Percentiles rank a stretch among this genome's conserved stretches.
These are phyloP conservation scores for Oncorhynchus clarkii DNA, from an alignment of 2,113 vertebrate genomes.

Conservation along the genomic window DNA sequence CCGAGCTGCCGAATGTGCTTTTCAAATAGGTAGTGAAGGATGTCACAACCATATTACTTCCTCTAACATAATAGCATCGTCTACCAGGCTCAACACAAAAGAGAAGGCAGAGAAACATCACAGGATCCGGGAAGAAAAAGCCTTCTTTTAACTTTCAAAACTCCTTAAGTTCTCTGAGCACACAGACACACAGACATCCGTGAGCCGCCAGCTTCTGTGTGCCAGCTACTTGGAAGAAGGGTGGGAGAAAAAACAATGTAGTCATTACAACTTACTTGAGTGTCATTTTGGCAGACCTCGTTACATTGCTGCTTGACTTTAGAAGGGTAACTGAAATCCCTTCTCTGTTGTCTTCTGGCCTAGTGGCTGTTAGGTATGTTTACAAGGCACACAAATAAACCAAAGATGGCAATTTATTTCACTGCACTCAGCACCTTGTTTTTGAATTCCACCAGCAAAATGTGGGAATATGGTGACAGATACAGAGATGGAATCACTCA, in stretches of 20 bases:
- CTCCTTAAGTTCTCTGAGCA: conserved; percentile 78
- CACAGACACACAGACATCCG: conserved; percentile 57
- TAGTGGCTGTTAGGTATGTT: conserved; percentile 71
- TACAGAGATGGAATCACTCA: conserved; percentile 64
- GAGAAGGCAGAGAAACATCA: conserved; percentile 71
- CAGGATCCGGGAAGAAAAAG: conserved; percentile 70
- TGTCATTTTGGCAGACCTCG: conserved; percentile 73
- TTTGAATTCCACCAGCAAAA: conserved; percentile 63
- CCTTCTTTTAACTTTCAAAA: conserved; percentile 79
- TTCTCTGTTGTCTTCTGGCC: conserved; percentile 69
- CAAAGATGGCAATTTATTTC: conserved; percentile 70
- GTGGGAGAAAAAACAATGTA: conserved; percentile 66
- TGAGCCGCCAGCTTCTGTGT: conserved; percentile 68
- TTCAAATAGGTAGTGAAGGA: conserved; percentile 69
- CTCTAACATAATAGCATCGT: conserved; percentile 72
- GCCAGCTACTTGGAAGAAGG: conserved; percentile 58
- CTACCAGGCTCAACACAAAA: conserved; percentile 70
- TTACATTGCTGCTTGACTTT: conserved; percentile 65
- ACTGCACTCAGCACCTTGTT: conserved; percentile 56
- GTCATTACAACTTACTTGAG: conserved; percentile 74
- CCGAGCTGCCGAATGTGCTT: conserved; percentile 63
- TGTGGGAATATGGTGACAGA: conserved; percentile 50
- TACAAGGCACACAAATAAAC: conserved; percentile 69
- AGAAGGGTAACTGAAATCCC: conserved; percentile 70
- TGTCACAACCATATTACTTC: conserved; percentile 72